Conservation (phyloP, 1,140 invertebrate species). For the Calephelis nemesis region DNA sequence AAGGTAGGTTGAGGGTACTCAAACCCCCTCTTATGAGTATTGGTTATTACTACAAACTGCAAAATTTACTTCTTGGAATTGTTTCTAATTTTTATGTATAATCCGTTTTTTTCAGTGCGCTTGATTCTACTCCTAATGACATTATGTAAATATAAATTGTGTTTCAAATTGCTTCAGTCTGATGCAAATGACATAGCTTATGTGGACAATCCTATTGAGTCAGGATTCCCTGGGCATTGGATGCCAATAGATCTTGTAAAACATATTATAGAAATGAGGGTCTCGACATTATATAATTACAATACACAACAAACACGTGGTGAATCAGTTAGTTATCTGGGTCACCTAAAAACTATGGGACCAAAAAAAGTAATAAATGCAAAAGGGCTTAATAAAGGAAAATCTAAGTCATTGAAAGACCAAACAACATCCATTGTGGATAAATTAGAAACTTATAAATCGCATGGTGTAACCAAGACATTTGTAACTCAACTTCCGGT, state of each 20-base stretch:
- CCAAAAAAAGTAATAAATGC: neutral
- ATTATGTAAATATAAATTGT: slow-evolving; percentile 25
- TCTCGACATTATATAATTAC: slow-evolving; percentile 20
- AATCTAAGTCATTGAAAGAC: neutral
- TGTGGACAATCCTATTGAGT: slow-evolving; percentile 53
- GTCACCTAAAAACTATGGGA: neutral
- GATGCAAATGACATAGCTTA: slow-evolving; percentile 38
- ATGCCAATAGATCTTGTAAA: slow-evolving; percentile 50
- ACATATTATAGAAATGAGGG: slow-evolving; percentile 46
- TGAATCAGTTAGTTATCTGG: neutral
- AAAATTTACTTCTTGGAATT: neutral
- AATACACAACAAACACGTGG: neutral
- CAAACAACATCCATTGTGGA: neutral
- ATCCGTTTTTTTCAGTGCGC: slow-evolving; percentile 40
- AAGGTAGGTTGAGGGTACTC: too few species aligned
- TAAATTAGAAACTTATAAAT: neutral
- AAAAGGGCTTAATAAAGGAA: neutral
- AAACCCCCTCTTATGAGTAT: too few species aligned
- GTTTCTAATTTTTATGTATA: neutral
- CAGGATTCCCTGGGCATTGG: slow-evolving; percentile 51
- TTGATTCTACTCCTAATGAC: slow-evolving; percentile 29
- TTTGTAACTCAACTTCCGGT: neutral
- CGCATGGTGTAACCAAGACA: neutral
- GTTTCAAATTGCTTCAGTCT: slow-evolving; percentile 27
- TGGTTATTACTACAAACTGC: too few species aligned